Evolutionary conservation across 2,888 invertebrate genomes (phyloP).

Genomic region (Drosophila lutescens): DNA sequence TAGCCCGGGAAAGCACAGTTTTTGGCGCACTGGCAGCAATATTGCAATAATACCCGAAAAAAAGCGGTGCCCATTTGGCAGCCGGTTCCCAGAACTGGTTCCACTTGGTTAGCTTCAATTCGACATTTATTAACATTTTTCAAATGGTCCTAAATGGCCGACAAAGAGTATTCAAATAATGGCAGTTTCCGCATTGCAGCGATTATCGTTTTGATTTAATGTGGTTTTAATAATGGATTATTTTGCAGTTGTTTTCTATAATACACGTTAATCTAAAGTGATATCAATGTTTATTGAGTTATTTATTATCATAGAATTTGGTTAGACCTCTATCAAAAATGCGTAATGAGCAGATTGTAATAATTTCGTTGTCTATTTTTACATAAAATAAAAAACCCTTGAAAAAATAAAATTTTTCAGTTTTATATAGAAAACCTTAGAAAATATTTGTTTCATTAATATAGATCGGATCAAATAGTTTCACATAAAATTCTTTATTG

Average conservation of each 20-base stretch:
- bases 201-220: background rate
- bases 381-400: no score
- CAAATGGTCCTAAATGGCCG: background rate
- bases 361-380: no score
- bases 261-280: background rate
- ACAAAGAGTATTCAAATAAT: background rate
- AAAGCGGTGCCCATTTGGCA: conserved; percentile 20
- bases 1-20: conserved; percentile 57
- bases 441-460: no score
- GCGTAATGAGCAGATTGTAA: no score
- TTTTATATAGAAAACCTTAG: no score
- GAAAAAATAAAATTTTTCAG: no score
- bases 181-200: background rate
- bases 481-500: no score
- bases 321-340: no score
- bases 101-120: conserved; percentile 29
- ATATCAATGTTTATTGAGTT: no score
- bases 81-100: conserved; percentile 42
- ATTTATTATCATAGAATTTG: no score
- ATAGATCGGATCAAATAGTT: no score
- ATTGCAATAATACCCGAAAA: conserved; percentile 58
- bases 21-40: conserved; percentile 63
- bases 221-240: background rate
- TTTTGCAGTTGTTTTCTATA: background rate
- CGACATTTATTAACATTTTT: conserved; percentile 16